These are phyloP conservation scores for Phyto melanocephala DNA, from an alignment of 2,888 invertebrate species.

Conservation along the genomic window DNA sequence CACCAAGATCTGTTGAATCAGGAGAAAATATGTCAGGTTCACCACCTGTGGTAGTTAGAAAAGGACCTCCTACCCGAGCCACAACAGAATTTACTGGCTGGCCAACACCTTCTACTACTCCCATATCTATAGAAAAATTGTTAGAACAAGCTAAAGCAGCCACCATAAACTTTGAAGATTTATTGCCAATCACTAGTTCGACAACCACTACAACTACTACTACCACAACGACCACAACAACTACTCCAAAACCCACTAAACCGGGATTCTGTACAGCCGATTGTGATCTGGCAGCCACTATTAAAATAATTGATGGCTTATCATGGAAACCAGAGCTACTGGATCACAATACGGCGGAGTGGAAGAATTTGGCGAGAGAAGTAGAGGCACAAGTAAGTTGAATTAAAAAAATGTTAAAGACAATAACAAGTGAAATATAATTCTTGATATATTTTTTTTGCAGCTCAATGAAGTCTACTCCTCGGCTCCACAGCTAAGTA, in stretches of 20 bases:
- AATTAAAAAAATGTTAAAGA: not conserved
- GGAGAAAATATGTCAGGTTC: constrained; percentile 78
- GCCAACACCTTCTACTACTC: constrained; percentile 93
- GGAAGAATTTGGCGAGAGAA: constrained; percentile 89
- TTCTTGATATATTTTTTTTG: constrained; percentile 1
- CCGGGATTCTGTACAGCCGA: constrained; percentile 88
- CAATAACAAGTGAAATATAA: no score
- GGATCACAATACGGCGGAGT: constrained; percentile 92
- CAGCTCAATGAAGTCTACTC: constrained; percentile 91
- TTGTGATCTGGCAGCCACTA: constrained; percentile 92
- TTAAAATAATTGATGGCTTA: constrained; percentile 89
- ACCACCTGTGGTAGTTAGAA: constrained; percentile 85
- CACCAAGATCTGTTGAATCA: constrained; percentile 80
- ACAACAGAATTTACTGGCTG: constrained; percentile 95
- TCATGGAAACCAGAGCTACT: constrained; percentile 92
- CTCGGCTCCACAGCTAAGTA: constrained; percentile 85
- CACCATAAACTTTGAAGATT: constrained; percentile 80
- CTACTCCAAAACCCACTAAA: constrained; percentile 85
- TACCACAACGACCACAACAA: constrained; percentile 82
- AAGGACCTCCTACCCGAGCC: constrained; percentile 91
- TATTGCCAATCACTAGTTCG: constrained; percentile 72
- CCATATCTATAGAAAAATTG: constrained; percentile 90
- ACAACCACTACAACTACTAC: constrained; percentile 79
- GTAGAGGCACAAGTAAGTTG: constrained; percentile 86
- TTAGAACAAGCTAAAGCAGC: constrained; percentile 84